A percentile compares a stretch with the other conserved stretches of the same genome.
phyloP scores from a whole-genome alignment of 2,888 invertebrate species.

The Saturnia pavonia region DNA sequence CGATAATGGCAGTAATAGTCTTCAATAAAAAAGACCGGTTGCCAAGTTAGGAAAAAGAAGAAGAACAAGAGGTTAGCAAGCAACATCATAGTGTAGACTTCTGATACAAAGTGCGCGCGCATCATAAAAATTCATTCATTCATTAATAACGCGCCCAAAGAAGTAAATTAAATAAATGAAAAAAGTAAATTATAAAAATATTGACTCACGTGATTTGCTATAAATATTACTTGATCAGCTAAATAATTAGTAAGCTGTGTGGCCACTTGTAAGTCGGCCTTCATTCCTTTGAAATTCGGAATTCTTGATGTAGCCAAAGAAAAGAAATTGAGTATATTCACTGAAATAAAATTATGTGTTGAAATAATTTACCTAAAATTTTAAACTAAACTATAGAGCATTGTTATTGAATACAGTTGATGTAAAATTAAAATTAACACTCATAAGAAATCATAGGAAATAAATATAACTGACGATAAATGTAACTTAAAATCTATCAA shows the following conservation, averaged over 20 bases:
- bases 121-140: no score
- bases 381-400: not conserved
- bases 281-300: slow-evolving; percentile 88
- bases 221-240: slow-evolving; percentile 78
- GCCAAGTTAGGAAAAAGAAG: no score
- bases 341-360: slow-evolving; percentile 27
- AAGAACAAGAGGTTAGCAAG: no score
- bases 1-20: no score
- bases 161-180: not conserved
- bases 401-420: not conserved
- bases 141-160: no score
- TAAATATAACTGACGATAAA: no score
- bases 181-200: not conserved
- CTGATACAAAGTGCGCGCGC: no score
- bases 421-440: not conserved
- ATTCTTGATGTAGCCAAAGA: slow-evolving; percentile 80
- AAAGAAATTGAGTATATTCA: slow-evolving; percentile 84
- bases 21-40: no score
- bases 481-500: no score
- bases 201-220: slow-evolving; percentile 77
- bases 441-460: no score
- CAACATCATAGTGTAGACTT: no score
- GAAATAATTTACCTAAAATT: not conserved
- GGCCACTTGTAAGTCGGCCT: slow-evolving; percentile 85
- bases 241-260: slow-evolving; percentile 75